Evolutionary conservation across 2,113 vertebrate genomes (phyloP).

Genomic region (Ranitomeya variabilis): DNA sequence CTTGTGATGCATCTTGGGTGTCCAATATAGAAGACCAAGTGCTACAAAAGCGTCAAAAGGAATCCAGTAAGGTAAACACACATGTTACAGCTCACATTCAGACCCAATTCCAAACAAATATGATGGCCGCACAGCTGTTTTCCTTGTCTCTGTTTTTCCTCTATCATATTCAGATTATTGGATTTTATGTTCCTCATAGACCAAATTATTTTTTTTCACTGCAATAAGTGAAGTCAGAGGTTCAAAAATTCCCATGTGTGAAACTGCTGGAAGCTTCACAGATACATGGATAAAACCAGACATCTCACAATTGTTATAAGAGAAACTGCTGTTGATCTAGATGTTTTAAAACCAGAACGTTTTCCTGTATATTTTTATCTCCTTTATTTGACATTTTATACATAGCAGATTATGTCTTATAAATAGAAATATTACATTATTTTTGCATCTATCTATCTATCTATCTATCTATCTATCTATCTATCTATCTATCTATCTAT

Average conservation of each 20-base stretch:
- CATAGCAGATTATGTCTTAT: background rate
- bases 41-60: background rate
- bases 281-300: conserved; percentile 13
- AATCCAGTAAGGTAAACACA: conserved; percentile 35
- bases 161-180: conserved; percentile 30
- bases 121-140: conserved; percentile 29
- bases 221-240: conserved; percentile 10
- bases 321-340: background rate
- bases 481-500: background rate
- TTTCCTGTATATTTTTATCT: background rate
- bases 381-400: background rate
- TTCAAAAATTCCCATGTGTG: conserved; percentile 30
- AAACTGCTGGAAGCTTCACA: background rate
- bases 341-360: background rate
- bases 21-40: background rate
- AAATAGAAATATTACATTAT: too few relatives aligned
- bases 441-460: background rate
- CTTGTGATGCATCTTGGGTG: conserved; percentile 17
- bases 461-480: background rate
- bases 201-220: conserved; percentile 26
- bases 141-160: conserved; percentile 32
- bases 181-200: conserved; percentile 40
- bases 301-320: background rate
- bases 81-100: conserved; percentile 21
- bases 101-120: conserved; percentile 18